These are phyloP conservation scores for Cydia strobilella DNA, from an alignment of 1,140 invertebrate species.

Conservation along the genomic window DNA sequence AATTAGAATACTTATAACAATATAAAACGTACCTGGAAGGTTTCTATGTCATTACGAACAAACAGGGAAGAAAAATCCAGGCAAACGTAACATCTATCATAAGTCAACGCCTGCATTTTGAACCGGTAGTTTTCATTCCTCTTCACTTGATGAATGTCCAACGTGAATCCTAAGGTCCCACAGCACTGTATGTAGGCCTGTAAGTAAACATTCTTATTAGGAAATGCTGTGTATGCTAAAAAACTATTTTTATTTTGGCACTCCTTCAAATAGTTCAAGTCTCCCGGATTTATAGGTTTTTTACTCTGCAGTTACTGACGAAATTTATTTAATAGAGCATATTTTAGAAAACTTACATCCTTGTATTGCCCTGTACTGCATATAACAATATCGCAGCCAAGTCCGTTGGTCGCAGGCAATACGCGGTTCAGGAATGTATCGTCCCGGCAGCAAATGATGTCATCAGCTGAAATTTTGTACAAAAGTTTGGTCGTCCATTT, in stretches of 20 bases:
- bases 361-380: background rate
- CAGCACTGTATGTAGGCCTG: constrained; percentile 19
- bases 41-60: background rate
- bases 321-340: too few species aligned
- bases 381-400: background rate
- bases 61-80: constrained; percentile 29
- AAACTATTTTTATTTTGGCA: too few species aligned
- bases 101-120: constrained; percentile 8
- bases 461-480: background rate
- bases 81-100: background rate
- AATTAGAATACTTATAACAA: too few species aligned
- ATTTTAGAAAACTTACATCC: constrained; percentile 2
- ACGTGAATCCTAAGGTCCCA: background rate
- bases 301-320: background rate
- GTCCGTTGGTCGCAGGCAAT: background rate
- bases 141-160: constrained; percentile 16
- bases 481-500: background rate
- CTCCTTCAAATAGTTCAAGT: background rate
- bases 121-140: constrained; percentile 3
- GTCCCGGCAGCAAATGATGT: constrained; percentile 1
- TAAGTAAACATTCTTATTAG: too few species aligned
- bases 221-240: too few species aligned
- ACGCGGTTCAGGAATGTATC: background rate
- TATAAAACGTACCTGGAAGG: background rate
- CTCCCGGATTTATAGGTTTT: background rate